A percentile compares a stretch with the other conserved stretches of the same genome.
Conservation (phyloP, 2,888 invertebrate species). For the Congeria kusceri region DNA sequence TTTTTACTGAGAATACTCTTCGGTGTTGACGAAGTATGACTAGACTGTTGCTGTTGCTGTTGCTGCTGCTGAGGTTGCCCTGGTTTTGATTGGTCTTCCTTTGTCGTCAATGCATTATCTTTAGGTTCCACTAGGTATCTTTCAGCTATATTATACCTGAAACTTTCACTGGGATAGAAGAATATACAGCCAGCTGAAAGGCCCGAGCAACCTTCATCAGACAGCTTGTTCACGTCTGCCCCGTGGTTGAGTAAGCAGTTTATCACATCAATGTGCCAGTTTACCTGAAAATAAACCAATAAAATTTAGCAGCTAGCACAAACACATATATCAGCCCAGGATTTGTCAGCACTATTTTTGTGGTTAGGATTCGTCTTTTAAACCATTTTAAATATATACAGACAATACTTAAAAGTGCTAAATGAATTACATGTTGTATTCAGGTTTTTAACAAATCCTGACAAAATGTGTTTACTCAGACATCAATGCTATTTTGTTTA, state of each 20-base stretch:
- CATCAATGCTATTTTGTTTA: no score
- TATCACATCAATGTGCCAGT: conserved; percentile 83
- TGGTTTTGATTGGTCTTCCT: conserved; percentile 53
- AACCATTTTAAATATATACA: no score
- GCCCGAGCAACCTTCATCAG: conserved; percentile 84
- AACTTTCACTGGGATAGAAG: conserved; percentile 83
- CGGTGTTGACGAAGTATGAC: conserved; percentile 44
- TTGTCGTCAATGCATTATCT: conserved; percentile 48
- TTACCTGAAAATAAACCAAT: conserved; percentile 75
- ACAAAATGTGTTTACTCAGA: no score
- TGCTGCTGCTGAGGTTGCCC: conserved; percentile 39
- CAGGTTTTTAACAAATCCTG: no score
- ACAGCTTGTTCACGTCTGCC: conserved; percentile 84
- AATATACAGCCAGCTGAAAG: conserved; percentile 83
- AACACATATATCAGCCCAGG: no score
- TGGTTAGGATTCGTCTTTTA: no score
- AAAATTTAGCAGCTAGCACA: no score
- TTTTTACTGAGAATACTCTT: conserved; percentile 63
- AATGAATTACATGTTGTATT: no score
- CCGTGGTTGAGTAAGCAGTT: conserved; percentile 84
- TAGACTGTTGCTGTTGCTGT: conserved; percentile 43
- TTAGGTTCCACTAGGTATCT: conserved; percentile 63
- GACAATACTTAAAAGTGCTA: no score
- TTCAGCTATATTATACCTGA: conserved; percentile 82
- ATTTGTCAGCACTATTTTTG: no score